Evolutionary conservation across 2,888 invertebrate species (phyloP).

Genomic region (Ypsolopha sequella): DNA sequence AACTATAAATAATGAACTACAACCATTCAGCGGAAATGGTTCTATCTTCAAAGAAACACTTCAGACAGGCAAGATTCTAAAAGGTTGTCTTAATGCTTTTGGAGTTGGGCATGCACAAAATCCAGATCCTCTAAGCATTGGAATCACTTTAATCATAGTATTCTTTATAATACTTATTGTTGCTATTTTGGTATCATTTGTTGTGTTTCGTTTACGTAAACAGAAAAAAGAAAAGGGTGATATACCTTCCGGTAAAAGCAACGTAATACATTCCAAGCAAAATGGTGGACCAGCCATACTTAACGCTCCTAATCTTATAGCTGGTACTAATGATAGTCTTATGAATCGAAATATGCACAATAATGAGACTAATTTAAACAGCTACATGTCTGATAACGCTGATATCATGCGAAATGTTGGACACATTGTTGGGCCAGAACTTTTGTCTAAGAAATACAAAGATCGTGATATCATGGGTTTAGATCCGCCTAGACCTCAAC

Average conservation of each 20-base stretch:
- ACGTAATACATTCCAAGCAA: constrained; percentile 83
- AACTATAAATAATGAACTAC: constrained; percentile 88
- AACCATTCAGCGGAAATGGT: constrained; percentile 91
- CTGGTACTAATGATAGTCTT: constrained; percentile 76
- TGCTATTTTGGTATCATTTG: constrained; percentile 90
- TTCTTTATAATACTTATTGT: constrained; percentile 93
- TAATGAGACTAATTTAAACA: constrained; percentile 77
- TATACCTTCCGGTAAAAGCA: constrained; percentile 71
- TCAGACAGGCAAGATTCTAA: constrained; percentile 78
- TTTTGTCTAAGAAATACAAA: constrained; percentile 90
- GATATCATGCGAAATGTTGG: constrained; percentile 82
- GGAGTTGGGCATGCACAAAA: constrained; percentile 83
- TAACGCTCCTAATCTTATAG: constrained; percentile 76
- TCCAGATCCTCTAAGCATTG: constrained; percentile 91
- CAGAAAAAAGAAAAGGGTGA: constrained; percentile 89
- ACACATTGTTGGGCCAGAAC: constrained; percentile 86
- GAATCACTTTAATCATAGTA: constrained; percentile 92
- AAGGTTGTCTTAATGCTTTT: constrained; percentile 81
- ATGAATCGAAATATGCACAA: constrained; percentile 77
- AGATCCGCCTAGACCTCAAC: constrained; percentile 82
- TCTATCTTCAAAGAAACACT: constrained; percentile 80
- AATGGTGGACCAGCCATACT: constrained; percentile 79
- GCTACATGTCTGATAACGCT: constrained; percentile 79
- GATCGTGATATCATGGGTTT: constrained; percentile 83
- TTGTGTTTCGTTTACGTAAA: constrained; percentile 90